phyloP scores from a whole-genome alignment of 2,797 vertebrate species.

The Sebastolobus alascanus region DNA sequence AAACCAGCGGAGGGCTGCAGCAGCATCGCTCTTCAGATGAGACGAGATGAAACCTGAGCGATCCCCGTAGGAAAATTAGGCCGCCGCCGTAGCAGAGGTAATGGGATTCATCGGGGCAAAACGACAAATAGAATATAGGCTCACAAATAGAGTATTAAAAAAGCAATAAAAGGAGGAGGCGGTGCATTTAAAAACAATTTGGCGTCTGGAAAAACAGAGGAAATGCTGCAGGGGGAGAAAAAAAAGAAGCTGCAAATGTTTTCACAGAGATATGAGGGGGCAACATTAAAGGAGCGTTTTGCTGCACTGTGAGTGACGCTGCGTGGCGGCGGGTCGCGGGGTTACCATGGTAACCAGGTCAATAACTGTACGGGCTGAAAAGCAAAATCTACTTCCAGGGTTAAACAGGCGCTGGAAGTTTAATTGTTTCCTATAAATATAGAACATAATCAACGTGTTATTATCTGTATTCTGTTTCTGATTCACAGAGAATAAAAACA shows the following conservation, averaged over 20 bases:
- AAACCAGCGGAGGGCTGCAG: background rate
- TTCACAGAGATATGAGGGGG: no score
- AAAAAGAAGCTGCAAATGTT: background rate
- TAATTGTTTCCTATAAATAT: no score
- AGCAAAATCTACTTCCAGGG: no score
- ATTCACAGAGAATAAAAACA: no score
- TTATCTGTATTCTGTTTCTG: no score
- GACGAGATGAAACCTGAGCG: slow-evolving; percentile 44
- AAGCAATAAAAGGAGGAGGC: slow-evolving; percentile 46
- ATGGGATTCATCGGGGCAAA: slow-evolving; percentile 43
- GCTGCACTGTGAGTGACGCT: no score
- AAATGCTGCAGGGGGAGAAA: background rate
- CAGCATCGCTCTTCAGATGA: background rate
- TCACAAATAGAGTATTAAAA: slow-evolving; percentile 51
- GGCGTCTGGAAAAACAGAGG: slow-evolving; percentile 9
- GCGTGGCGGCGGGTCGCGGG: no score
- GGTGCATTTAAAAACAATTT: slow-evolving; percentile 57
- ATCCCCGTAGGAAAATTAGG: slow-evolving; percentile 56
- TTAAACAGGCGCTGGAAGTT: no score
- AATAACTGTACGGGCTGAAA: no score
- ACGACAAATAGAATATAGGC: slow-evolving; percentile 33
- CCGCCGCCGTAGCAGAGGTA: background rate
- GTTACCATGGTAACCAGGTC: no score
- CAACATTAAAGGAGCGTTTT: no score
- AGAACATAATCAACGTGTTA: no score